These are phyloP conservation scores for Conus betulinus DNA, from an alignment of 1,140 invertebrate genomes.

Conservation along the genomic window DNA sequence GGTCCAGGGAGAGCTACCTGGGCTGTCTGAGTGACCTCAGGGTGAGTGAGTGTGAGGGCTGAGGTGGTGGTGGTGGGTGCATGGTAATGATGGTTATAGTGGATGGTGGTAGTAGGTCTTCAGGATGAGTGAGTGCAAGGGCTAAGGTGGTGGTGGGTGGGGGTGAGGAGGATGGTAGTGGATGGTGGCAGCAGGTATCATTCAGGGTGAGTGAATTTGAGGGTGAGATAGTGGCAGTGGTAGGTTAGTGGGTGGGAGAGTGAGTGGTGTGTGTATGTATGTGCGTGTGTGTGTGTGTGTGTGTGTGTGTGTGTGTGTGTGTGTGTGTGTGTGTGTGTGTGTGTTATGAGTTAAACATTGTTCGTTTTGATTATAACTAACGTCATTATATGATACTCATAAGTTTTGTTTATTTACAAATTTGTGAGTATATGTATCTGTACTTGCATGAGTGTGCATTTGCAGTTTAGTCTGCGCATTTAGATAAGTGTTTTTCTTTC, in stretches of 20 bases:
- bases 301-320: too few species aligned
- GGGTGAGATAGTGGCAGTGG: not conserved
- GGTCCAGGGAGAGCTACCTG: conserved; percentile 60
- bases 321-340: not conserved
- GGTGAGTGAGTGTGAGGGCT: conserved; percentile 49
- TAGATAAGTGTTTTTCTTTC: not conserved
- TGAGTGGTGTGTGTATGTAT: too few species aligned
- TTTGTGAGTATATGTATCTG: not conserved
- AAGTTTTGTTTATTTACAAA: too few species aligned
- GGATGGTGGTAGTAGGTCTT: not conserved
- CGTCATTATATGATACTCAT: too few species aligned
- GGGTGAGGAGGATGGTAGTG: too few species aligned
- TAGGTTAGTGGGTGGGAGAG: conserved; percentile 32
- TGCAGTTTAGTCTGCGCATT: too few species aligned
- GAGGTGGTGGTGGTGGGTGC: conserved; percentile 40
- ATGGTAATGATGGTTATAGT: too few species aligned
- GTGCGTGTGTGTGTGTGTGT: too few species aligned
- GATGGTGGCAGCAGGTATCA: too few species aligned
- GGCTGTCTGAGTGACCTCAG: conserved; percentile 64
- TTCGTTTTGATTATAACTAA: too few species aligned
- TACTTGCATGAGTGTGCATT: not conserved
- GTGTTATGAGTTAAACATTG: not conserved
- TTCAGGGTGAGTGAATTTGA: conserved; percentile 48
- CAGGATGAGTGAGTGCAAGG: conserved; percentile 53
- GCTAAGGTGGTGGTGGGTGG: too few species aligned